Base-by-base conservation (phyloP, 2,797 vertebrate species). In the Poecilia velifera region DNA sequence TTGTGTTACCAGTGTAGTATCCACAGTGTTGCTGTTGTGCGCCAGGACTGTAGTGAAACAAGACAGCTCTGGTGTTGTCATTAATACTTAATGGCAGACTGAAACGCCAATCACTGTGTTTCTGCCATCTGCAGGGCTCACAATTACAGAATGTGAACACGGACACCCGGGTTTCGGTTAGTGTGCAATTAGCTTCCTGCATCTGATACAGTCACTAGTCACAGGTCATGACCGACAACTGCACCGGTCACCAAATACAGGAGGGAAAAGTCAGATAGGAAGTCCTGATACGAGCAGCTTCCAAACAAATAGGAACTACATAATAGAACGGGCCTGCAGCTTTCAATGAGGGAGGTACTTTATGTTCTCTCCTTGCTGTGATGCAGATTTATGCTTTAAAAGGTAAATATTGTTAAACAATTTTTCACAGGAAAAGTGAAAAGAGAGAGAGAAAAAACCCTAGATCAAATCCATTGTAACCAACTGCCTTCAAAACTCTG, bases 81-180 rank as follows among this genome's bases (percentile, higher is more conserved):
- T 95, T 87, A 94, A 94, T 94, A 87, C 87, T 91, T 94, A 89
- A 95, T 91, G 87, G 74, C 82, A 79, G 90, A 76, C 88, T 90
- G 88, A 82, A 90, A 88, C 47, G 66, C 85, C 90, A 87, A 86
- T 91, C 89, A 86, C 81, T 81, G 87, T 90, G 85, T 87, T 86
- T 77, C 79, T 80, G 75, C 89, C 84, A 82, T 86, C 87, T 84
- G 53, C 36, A 6, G 78, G 87, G 86, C 91, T 94, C 90, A 88
- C 93, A 91, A 91, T 95, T 94, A 94, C 93, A 93, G 91, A 91
- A 84, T 79, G 87, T 31, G 51, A 91, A 90, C 87, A 90, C 90
- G 86, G 81, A 88, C 81, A 88, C 89, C 85, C n/a, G 36, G 85
- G 82, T 84, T 82, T 90, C 71, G 90, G 88, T 89, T 91, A 74